These are phyloP conservation scores for Agrilus biguttatus DNA, from an alignment of 2,888 invertebrate genomes.

Conservation along the genomic window DNA sequence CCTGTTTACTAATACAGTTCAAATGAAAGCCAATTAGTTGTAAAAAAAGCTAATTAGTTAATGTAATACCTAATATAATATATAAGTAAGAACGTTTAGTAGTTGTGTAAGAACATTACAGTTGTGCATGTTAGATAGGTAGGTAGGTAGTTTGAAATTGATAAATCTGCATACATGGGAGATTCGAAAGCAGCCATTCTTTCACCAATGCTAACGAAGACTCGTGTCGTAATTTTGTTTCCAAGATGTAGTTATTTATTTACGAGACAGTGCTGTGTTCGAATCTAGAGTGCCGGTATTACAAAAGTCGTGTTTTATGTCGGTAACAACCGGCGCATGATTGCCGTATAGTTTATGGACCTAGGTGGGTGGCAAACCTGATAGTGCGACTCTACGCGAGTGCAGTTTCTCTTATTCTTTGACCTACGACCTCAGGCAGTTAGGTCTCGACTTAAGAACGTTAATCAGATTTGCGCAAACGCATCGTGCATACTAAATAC, in stretches of 20 bases:
- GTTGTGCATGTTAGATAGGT: too few relatives aligned
- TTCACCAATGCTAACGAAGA: conserved; percentile 9
- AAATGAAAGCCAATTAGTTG: too few relatives aligned
- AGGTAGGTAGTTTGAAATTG: too few relatives aligned
- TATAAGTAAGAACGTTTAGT: too few relatives aligned
- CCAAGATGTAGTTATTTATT: conserved; percentile 15
- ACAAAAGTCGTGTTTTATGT: conserved; percentile 16
- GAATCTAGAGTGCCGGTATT: conserved; percentile 16
- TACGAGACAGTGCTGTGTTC: conserved; percentile 13
- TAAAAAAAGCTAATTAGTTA: too few relatives aligned
- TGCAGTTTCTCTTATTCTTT: conserved; percentile 9
- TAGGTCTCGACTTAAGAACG: too few relatives aligned
- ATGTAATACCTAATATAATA: too few relatives aligned
- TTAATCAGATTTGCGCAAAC: too few relatives aligned
- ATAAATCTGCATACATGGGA: too few relatives aligned
- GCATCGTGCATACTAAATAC: too few relatives aligned
- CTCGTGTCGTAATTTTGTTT: conserved; percentile 14
- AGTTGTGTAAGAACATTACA: too few relatives aligned
- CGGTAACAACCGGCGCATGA: conserved; percentile 18
- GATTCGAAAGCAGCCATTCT: not conserved
- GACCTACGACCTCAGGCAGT: conserved; percentile 6
- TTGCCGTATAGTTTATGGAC: conserved; percentile 18
- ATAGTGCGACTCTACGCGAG: conserved; percentile 11
- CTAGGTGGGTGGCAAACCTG: conserved; percentile 17
- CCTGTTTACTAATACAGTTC: too few relatives aligned